These are phyloP conservation scores for Lates calcarifer DNA, from an alignment of 2,113 vertebrate genomes.

Conservation along the genomic window DNA sequence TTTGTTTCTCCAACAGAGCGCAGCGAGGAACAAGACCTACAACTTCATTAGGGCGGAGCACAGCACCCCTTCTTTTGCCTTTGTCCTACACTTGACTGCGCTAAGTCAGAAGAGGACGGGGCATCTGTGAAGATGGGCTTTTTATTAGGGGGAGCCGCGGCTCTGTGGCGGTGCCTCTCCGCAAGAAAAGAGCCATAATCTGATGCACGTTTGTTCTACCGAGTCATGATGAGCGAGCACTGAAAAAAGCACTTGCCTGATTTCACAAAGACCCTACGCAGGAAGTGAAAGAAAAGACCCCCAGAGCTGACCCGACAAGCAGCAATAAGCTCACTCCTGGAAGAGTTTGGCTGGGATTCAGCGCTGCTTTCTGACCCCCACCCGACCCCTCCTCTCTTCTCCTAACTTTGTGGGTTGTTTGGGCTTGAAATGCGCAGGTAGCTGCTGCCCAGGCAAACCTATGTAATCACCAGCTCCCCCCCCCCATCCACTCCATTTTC, in stretches of 20 bases:
- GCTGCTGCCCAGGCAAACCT: background rate
- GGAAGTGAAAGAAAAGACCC: conserved; percentile 17
- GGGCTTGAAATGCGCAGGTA: conserved; percentile 51
- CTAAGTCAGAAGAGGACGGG: conserved; percentile 28
- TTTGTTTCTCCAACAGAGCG: conserved; percentile 80
- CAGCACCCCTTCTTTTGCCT: conserved; percentile 50
- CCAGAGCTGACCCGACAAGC: conserved; percentile 50
- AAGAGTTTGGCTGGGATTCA: conserved; percentile 61
- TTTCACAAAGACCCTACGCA: conserved; percentile 9
- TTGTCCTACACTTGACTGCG: conserved; percentile 69
- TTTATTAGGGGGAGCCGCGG: conserved; percentile 27
- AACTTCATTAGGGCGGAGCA: conserved; percentile 77
- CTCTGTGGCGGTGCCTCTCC: conserved; percentile 16
- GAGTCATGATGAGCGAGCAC: conserved; percentile 11
- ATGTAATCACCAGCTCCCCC: conserved; percentile 11
- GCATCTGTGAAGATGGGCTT: conserved; percentile 36
- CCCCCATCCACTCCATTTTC: background rate
- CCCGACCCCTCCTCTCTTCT: background rate
- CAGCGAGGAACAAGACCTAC: conserved; percentile 77
- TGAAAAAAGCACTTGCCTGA: conserved; percentile 28
- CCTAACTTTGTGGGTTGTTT: conserved; percentile 36
- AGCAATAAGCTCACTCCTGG: conserved; percentile 53
- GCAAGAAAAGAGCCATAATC: conserved; percentile 49
- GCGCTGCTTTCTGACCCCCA: background rate
- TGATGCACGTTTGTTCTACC: conserved; percentile 28